A percentile compares a stretch with the other conserved stretches of the same genome.
Conservation (phyloP, 1,140 invertebrate genomes). For the Drosophila chauvacae region DNA sequence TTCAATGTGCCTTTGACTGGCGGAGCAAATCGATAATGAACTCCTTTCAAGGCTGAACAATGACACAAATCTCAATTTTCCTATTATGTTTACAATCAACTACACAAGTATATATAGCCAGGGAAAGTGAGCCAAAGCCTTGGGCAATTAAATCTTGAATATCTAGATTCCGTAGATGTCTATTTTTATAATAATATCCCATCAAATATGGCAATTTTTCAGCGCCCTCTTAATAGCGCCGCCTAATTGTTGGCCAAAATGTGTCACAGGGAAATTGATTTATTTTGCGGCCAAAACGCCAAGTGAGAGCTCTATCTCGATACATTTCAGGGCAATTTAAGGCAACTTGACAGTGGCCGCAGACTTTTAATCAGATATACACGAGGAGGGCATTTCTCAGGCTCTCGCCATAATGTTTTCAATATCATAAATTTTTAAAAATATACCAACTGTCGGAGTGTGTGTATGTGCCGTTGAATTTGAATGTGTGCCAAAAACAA, state of each 20-base stretch:
- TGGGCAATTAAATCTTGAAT: background rate
- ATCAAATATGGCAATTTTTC: background rate
- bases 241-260: constrained; percentile 8
- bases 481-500: constrained; percentile 70
- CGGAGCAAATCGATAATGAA: constrained; percentile 2
- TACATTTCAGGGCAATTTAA: constrained; percentile 10
- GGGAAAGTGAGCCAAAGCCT: background rate
- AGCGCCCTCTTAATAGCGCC: background rate
- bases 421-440: constrained; percentile 71
- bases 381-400: background rate
- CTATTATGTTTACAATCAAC: background rate
- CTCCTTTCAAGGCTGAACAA: background rate
- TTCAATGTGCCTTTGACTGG: constrained; percentile 1
- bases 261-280: constrained; percentile 20
- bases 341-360: constrained; percentile 42
- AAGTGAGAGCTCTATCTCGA: constrained; percentile 10
- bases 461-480: constrained; percentile 30
- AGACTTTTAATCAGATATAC: constrained; percentile 19
- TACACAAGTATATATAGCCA: background rate
- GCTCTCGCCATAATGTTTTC: constrained; percentile 38
- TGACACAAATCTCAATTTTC: background rate
- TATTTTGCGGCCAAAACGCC: constrained; percentile 1
- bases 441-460: constrained; percentile 46
- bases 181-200: background rate
- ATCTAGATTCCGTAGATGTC: background rate